Evolutionary conservation across 2,113 vertebrate species (phyloP).

Genomic region (Nothoprocta pentlandii): DNA sequence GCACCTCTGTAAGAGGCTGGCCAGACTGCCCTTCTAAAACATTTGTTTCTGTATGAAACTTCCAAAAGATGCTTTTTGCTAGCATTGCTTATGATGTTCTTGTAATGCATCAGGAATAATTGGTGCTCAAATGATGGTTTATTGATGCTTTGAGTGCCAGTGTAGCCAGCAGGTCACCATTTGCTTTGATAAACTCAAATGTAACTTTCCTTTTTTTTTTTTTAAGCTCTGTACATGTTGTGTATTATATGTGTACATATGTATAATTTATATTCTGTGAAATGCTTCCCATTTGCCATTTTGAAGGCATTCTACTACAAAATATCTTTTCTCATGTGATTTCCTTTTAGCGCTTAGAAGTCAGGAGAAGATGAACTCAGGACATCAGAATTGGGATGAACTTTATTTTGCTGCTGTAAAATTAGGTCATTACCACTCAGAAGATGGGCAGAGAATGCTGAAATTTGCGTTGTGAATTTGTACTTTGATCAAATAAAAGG

Average conservation of each 20-base stretch:
- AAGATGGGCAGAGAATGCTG: not conserved
- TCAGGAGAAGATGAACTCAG: not conserved
- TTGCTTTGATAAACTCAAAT: not conserved
- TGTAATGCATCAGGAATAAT: not conserved
- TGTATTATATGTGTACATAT: not conserved
- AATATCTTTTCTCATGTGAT: not conserved
- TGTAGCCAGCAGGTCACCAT: not conserved
- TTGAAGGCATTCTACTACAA: not conserved
- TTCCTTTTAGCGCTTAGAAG: not conserved
- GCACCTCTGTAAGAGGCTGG: not conserved
- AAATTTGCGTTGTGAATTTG: not conserved
- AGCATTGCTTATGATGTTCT: not conserved
- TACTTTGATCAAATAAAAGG: not conserved
- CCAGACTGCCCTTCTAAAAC: not conserved
- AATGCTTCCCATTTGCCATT: not conserved
- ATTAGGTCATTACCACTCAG: not conserved
- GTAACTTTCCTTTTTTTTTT: not conserved
- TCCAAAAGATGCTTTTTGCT: not conserved
- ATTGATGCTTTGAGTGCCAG: not conserved
- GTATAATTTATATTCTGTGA: slow-evolving; percentile 27
- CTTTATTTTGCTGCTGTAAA: not conserved
- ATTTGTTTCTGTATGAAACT: not conserved
- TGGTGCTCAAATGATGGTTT: not conserved
- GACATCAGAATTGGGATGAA: not conserved
- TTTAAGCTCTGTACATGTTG: not conserved